Evolutionary conservation across 2,888 invertebrate genomes (phyloP).

Genomic region (Cheilosia grossa): DNA sequence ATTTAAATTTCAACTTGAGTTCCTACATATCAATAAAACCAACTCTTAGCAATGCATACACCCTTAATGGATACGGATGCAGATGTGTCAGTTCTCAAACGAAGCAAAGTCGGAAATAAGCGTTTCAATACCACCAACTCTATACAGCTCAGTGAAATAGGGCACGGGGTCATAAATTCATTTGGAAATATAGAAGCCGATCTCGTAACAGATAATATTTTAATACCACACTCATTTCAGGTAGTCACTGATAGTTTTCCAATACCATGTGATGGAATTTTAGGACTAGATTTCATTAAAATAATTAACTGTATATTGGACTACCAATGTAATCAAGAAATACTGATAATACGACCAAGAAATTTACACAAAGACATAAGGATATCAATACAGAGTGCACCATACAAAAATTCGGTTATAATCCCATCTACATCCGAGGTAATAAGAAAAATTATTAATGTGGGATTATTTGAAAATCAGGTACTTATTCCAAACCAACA

Average conservation of each 20-base stretch:
- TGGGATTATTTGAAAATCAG: background rate
- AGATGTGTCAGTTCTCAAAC: constrained; percentile 32
- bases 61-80: constrained; percentile 44
- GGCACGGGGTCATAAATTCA: background rate
- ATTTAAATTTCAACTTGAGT: constrained; percentile 18
- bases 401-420: background rate
- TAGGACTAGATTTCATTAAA: constrained; percentile 21
- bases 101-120: background rate
- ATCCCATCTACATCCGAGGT: background rate
- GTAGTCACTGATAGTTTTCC: constrained; percentile 16
- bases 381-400: too few relatives aligned
- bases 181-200: constrained; percentile 1
- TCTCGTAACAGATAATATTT: constrained; percentile 1
- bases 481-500: too few relatives aligned
- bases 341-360: background rate
- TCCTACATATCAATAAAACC: constrained; percentile 17
- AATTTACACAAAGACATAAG: background rate
- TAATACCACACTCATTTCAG: constrained; percentile 16
- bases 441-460: background rate
- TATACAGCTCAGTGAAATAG: constrained; percentile 16
- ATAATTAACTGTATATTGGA: constrained; percentile 1
- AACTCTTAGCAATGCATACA: background rate
- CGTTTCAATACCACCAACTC: background rate
- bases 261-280: constrained; percentile 14
- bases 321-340: constrained; percentile 6